Evolutionary conservation across 2,113 vertebrate genomes (phyloP).

Genomic region (Pollachius pollachius): DNA sequence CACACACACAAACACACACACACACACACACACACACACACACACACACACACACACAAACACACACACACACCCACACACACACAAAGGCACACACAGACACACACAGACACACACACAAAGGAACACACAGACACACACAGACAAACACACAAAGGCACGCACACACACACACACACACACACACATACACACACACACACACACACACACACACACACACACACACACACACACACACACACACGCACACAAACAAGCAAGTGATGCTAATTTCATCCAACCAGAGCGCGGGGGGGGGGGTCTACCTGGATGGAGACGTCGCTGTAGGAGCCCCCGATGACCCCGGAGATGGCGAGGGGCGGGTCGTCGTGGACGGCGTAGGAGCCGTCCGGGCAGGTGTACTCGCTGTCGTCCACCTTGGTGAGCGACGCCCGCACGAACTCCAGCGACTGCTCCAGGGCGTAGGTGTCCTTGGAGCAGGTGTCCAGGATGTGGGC

Average conservation of each 20-base stretch:
- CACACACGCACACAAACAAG: neutral
- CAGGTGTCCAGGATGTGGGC: conserved; percentile 96
- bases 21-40: too few species aligned
- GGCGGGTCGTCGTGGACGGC: conserved; percentile 90
- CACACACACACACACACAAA: too few species aligned
- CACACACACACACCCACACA: too few species aligned
- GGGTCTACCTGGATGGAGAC: conserved; percentile 93
- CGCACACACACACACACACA: neutral
- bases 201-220: conserved; percentile 25
- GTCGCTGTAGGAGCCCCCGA: conserved; percentile 96
- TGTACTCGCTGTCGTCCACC: conserved; percentile 92
- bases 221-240: conserved; percentile 6
- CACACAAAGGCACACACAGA: too few species aligned
- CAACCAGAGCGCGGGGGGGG: too few species aligned
- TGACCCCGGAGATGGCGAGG: conserved; percentile 91
- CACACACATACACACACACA: conserved; percentile 14
- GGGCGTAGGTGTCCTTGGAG: conserved; percentile 95
- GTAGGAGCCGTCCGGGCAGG: conserved; percentile 93
- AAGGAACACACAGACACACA: too few species aligned
- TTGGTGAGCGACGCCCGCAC: conserved; percentile 93
- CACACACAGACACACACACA: too few species aligned
- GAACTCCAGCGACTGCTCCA: conserved; percentile 96
- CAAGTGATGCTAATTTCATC: neutral
- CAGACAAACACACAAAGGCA: too few species aligned
- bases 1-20: too few species aligned